phyloP scores from a whole-genome alignment of 2,888 invertebrate species.

The Phengaris alcon region DNA sequence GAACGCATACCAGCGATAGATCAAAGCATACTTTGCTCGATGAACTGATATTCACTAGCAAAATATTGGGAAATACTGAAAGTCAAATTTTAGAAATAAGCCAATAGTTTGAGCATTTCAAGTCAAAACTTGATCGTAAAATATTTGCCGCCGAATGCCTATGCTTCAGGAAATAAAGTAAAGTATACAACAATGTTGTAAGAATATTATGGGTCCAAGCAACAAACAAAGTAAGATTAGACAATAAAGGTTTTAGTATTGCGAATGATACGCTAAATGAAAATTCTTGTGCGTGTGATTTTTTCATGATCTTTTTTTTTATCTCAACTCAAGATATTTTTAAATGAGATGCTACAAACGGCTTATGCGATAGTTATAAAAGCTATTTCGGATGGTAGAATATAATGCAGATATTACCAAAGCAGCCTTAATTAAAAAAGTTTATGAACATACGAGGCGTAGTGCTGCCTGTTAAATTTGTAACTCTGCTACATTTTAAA shows the following conservation, averaged over 20 bases:
- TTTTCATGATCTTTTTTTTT: too few relatives aligned
- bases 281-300: neutral
- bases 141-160: neutral
- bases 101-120: neutral
- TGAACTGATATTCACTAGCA: neutral
- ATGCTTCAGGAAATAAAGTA: neutral
- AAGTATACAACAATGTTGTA: neutral
- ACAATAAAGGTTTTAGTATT: neutral
- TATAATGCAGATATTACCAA: slow-evolving; percentile 15
- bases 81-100: slow-evolving; percentile 10
- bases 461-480: slow-evolving; percentile 5
- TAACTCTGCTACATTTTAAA: neutral
- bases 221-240: neutral
- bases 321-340: neutral
- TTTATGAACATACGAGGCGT: slow-evolving; percentile 6
- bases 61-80: slow-evolving; percentile 3
- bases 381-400: slow-evolving; percentile 11
- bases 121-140: neutral
- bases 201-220: neutral
- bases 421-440: slow-evolving; percentile 21
- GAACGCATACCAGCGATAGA: neutral
- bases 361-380: neutral
- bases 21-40: neutral
- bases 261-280: neutral
- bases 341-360: neutral